Evolutionary conservation across 2,113 vertebrate genomes (phyloP).

Genomic region (Salvelinus fontinalis): DNA sequence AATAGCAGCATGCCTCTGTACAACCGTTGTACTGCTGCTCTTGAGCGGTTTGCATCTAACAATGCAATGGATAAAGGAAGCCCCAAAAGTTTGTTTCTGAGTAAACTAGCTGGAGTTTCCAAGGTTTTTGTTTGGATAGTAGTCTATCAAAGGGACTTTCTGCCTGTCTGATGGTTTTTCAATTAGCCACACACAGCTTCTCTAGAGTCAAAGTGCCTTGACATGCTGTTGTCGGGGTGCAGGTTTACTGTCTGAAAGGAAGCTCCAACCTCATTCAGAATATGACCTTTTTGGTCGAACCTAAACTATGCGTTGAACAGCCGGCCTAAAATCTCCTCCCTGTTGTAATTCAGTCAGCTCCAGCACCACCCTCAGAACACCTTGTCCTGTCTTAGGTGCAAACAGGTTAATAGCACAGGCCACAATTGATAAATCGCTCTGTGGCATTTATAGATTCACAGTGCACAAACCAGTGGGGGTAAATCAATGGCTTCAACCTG

Average conservation of each 20-base stretch:
- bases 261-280: not conserved
- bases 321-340: not conserved
- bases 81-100: not conserved
- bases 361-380: slow-evolving; percentile 7
- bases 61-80: not conserved
- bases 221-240: not conserved
- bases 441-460: slow-evolving; percentile 51
- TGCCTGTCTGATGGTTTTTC: not conserved
- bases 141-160: not conserved
- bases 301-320: not conserved
- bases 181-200: not conserved
- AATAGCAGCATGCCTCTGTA: not conserved
- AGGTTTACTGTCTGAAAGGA: not conserved
- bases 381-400: slow-evolving; percentile 21
- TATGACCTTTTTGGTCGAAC: not conserved
- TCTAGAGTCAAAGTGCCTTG: not conserved
- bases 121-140: not conserved
- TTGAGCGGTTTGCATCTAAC: not conserved
- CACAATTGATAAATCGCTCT: slow-evolving; percentile 45
- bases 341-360: slow-evolving; percentile 10
- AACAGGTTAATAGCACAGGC: slow-evolving; percentile 49
- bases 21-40: not conserved
- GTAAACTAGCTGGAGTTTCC: not conserved
- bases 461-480: slow-evolving; percentile 20
- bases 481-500: slow-evolving; percentile 35